Percentiles rank a stretch among this genome's conserved stretches.
phyloP scores from a whole-genome alignment of 2,888 invertebrate species.

The Oscheius sp. region DNA sequence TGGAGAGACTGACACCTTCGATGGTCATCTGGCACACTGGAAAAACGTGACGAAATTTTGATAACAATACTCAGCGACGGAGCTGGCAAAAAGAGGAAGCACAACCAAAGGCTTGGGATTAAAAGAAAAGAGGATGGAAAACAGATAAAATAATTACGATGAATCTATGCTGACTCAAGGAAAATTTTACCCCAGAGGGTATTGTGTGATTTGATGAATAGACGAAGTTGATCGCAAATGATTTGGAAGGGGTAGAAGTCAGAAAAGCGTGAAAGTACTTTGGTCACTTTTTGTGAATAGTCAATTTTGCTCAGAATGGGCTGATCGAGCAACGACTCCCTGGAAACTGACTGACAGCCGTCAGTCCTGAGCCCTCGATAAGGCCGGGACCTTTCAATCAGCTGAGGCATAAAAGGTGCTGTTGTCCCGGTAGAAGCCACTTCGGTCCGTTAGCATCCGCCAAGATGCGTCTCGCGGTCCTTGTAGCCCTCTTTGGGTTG shows the following conservation, averaged over 20 bases:
- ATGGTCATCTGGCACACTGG: background rate
- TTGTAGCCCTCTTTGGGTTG: constrained; percentile 33
- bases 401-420: constrained; percentile 14
- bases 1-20: background rate
- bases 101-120: no score
- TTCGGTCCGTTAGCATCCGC: constrained; percentile 10
- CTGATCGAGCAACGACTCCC: constrained; percentile 1
- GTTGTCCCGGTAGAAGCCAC: background rate
- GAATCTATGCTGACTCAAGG: no score
- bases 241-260: background rate
- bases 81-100: no score
- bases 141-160: no score
- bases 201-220: no score
- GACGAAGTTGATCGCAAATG: background rate
- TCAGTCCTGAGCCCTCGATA: constrained; percentile 4
- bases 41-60: no score
- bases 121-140: no score
- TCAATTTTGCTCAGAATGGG: background rate
- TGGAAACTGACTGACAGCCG: background rate
- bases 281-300: background rate
- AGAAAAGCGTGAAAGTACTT: background rate
- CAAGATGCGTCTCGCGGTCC: constrained; percentile 35
- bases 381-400: constrained; percentile 18
- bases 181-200: no score
- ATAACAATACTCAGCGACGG: no score